Conservation (phyloP, 2,113 vertebrate species). For the Callopanchax toddi region DNA sequence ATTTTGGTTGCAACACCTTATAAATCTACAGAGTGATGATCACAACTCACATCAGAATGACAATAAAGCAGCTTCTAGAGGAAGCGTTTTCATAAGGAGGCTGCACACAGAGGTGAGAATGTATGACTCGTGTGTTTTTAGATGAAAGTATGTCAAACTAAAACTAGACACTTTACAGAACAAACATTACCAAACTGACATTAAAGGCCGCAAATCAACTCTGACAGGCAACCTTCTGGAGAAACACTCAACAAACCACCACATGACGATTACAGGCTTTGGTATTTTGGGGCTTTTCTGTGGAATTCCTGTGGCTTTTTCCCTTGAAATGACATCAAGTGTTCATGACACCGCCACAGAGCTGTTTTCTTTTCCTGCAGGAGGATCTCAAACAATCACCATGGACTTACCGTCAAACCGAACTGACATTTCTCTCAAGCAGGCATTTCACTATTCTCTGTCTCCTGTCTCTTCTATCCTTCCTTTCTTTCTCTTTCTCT, state of each 20-base stretch:
- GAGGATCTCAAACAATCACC: constrained; percentile 72
- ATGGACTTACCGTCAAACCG: constrained; percentile 73
- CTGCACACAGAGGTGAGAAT: constrained; percentile 36
- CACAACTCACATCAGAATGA: constrained; percentile 5
- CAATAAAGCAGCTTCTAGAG: constrained; percentile 15
- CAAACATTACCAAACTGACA: constrained; percentile 40
- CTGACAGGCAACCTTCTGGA: constrained; percentile 24
- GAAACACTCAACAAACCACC: constrained; percentile 26
- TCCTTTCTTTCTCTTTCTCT: constrained; percentile 66
- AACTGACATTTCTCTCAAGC: constrained; percentile 76
- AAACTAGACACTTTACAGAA: constrained; percentile 64
- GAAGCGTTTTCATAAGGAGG: constrained; percentile 15
- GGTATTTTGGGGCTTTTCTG: constrained; percentile 23
- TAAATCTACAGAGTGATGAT: constrained; percentile 26
- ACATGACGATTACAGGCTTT: constrained; percentile 32
- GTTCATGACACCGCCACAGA: constrained; percentile 28
- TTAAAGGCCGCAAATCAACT: constrained; percentile 25
- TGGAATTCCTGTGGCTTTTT: constrained; percentile 23
- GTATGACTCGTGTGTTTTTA: constrained; percentile 48
- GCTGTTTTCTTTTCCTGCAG: constrained; percentile 45
- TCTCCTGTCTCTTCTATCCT: constrained; percentile 66
- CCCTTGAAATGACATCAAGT: constrained; percentile 22
- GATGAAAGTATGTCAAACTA: constrained; percentile 51
- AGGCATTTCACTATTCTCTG: constrained; percentile 54
- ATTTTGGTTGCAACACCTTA: constrained; percentile 20